Evolutionary conservation across 1,140 invertebrate genomes (phyloP).

Genomic region (Metaphire vulgaris): DNA sequence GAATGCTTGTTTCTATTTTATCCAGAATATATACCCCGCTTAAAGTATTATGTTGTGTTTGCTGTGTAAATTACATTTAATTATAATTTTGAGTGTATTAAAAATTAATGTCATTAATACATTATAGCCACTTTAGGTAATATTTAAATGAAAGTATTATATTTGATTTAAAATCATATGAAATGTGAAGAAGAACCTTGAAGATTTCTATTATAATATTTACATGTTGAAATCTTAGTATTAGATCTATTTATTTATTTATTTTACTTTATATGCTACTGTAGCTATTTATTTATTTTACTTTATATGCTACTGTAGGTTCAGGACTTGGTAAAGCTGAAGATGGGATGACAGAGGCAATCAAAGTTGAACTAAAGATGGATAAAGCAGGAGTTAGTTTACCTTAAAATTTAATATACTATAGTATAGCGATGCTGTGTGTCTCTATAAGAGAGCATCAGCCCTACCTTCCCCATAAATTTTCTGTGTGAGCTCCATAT

Average conservation of each 20-base stretch:
- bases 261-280: background rate
- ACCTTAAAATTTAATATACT: background rate
- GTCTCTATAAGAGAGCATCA: too few relatives aligned
- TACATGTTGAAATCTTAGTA: background rate
- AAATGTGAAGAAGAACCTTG: background rate
- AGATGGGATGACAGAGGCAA: slow-evolving; percentile 20
- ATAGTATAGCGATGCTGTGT: too few relatives aligned
- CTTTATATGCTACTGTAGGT: slow-evolving; percentile 9
- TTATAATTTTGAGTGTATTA: too few relatives aligned
- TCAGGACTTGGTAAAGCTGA: slow-evolving; percentile 14
- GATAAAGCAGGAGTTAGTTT: slow-evolving; percentile 6
- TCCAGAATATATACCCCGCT: too few relatives aligned
- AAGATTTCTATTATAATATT: background rate
- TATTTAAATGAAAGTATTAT: background rate
- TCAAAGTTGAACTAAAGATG: slow-evolving; percentile 18
- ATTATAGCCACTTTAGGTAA: background rate
- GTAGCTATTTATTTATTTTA: background rate
- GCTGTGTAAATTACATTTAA: too few relatives aligned
- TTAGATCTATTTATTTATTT: background rate
- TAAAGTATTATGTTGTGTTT: too few relatives aligned
- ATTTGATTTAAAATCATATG: background rate
- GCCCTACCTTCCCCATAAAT: too few relatives aligned
- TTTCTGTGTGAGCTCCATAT: too few relatives aligned
- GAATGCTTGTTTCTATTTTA: too few relatives aligned
- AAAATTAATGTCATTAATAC: too few relatives aligned